These are phyloP conservation scores for Dicycla oo DNA, from an alignment of 2,888 invertebrate species.

Conservation along the genomic window DNA sequence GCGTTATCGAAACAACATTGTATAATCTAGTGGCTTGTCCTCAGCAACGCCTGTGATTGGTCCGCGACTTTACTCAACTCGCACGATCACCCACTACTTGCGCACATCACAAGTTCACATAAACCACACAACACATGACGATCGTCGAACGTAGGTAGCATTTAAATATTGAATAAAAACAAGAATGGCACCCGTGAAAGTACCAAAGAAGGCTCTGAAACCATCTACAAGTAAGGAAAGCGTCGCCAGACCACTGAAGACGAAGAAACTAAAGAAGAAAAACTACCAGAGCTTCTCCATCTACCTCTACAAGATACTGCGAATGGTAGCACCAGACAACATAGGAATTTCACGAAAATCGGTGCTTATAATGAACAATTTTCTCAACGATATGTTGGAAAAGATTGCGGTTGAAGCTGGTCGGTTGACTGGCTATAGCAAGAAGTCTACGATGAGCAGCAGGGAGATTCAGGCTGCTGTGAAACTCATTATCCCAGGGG, in stretches of 20 bases:
- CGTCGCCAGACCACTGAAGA: slow-evolving; percentile 83
- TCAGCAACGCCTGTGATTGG: slow-evolving; percentile 8
- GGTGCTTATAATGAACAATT: slow-evolving; percentile 94
- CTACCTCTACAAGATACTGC: slow-evolving; percentile 92
- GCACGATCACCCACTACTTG: slow-evolving; percentile 44
- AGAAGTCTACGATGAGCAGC: slow-evolving; percentile 92
- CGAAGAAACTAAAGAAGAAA: slow-evolving; percentile 89
- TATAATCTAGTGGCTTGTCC: not conserved
- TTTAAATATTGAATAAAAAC: not conserved
- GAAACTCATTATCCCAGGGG: slow-evolving; percentile 92
- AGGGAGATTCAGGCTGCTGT: slow-evolving; percentile 93
- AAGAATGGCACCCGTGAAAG: slow-evolving; percentile 82
- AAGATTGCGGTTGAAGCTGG: slow-evolving; percentile 92
- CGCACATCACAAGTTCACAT: slow-evolving; percentile 7
- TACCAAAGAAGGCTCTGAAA: slow-evolving; percentile 77
- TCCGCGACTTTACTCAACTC: not conserved
- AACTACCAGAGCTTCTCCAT: slow-evolving; percentile 89
- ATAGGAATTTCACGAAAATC: slow-evolving; percentile 93
- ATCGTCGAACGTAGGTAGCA: not conserved
- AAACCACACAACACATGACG: not conserved
- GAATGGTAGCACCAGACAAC: slow-evolving; percentile 90
- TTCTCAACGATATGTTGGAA: slow-evolving; percentile 94
- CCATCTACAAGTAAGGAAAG: slow-evolving; percentile 73
- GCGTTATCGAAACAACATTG: too few species aligned
- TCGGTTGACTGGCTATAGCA: slow-evolving; percentile 91